Evolutionary conservation across 2,797 vertebrate genomes (phyloP).

Genomic region (Propithecus perrieri): DNA sequence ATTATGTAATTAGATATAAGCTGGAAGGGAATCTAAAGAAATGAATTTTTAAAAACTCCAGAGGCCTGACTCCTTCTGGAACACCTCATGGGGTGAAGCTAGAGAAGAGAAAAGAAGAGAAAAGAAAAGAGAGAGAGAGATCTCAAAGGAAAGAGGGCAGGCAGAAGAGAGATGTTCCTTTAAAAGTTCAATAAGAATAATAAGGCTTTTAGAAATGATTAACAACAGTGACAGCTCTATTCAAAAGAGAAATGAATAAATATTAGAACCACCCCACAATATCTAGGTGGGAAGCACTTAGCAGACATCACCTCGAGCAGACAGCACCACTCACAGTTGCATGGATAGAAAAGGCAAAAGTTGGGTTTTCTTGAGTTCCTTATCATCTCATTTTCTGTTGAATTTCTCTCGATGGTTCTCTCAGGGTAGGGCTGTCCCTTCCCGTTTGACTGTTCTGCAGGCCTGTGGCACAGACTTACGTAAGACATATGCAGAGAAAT

Average conservation of each 20-base stretch:
- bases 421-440: constrained; percentile 18
- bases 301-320: not conserved
- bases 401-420: not conserved
- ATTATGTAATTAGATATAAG: not conserved
- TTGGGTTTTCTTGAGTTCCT: not conserved
- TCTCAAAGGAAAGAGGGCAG: not conserved
- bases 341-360: not conserved
- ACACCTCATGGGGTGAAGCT: not conserved
- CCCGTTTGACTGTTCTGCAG: constrained; percentile 50
- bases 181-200: not conserved
- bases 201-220: not conserved
- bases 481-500: constrained; percentile 71
- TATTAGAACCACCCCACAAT: not conserved
- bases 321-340: not conserved
- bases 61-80: not conserved
- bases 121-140: not conserved
- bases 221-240: not conserved
- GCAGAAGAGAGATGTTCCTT: not conserved
- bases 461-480: constrained; percentile 69
- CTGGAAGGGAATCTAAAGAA: not conserved
- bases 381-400: not conserved
- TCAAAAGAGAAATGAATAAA: not conserved
- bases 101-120: not conserved
- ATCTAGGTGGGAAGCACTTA: not conserved
- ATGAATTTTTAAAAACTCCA: not conserved